Percentiles rank a stretch among this genome's conserved stretches.
Evolutionary conservation across 2,797 vertebrate genomes (phyloP).

Genomic region (Mormyrops boulengeri): DNA sequence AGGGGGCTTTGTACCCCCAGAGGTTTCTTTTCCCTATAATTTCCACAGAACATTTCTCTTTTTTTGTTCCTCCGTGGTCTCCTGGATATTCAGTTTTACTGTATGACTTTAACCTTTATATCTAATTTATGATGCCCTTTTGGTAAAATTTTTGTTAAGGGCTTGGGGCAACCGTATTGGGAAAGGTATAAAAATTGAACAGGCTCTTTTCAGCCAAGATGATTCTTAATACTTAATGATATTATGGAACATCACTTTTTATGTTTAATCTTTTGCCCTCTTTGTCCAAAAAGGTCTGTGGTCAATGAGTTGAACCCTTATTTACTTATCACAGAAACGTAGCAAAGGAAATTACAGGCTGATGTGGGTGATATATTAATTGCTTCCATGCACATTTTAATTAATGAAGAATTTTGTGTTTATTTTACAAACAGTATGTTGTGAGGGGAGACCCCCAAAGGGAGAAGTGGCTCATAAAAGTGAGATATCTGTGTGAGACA

Average conservation of each 20-base stretch:
- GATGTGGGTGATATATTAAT: background rate
- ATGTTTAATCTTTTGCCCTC: background rate
- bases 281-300: background rate
- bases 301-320: background rate
- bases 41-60: background rate
- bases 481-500: background rate
- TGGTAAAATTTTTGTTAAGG: background rate
- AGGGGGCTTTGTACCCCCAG: background rate
- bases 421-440: background rate
- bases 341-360: background rate
- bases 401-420: background rate
- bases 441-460: background rate
- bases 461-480: background rate
- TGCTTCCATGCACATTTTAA: background rate
- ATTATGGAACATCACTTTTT: background rate
- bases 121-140: background rate
- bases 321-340: background rate
- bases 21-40: background rate
- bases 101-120: background rate
- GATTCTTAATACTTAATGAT: background rate
- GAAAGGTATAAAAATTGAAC: background rate
- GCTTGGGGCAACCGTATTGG: background rate
- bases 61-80: background rate
- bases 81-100: background rate
- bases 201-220: background rate